Base-by-base conservation (phyloP, 2,113 vertebrate genomes). In the Microcebus jonahi region DNA sequence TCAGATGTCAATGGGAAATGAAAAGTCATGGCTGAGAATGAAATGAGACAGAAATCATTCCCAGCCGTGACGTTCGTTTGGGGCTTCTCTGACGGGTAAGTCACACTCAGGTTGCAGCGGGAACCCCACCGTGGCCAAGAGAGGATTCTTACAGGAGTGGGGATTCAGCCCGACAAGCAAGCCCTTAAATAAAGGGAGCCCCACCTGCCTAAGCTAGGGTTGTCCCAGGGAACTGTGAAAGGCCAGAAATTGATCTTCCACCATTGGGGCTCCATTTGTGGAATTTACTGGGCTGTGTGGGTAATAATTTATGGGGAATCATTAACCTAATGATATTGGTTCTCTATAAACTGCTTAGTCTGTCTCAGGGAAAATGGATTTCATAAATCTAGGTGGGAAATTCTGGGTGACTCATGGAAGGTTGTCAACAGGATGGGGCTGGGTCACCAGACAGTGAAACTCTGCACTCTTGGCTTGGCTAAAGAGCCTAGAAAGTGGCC, bases 311-410 rank as follows among this genome's bases (percentile, higher is more conserved):
- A 98, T 97, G n/a, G 94, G 96, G 97, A 98, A 87, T 98, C 98
- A 97, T 98, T 99, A 99, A 98, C 96, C 95, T 98, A 98, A 98
- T 98, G 98, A 97, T 68, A 96, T 91, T 97, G 97, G 95, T 76
- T 98, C 98, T 97, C 65, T 68, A 93, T 98, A 98, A 98, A 97
- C 63, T 6, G 97, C 97, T 98, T 97, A 97, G 97, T 93, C 95
- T 50, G 81, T 95, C 97, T 95, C 77, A 14, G 83, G 86, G 90
- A 31, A 96, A 98, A 97, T 45, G 94, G 96, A 83, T 89, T 98
- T 97, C 95, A 96, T 96, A 90, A 97, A 97, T 96, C 96, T 96
- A 94, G 75, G 93, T 91, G 80, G 71, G 90, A 93, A 95, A 95
- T 97, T 90, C 94, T 88, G 75, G 63, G 85, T 94, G 93, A 97